Base-by-base conservation (phyloP, 2,888 invertebrate species). In the Sarcophaga subvicina region DNA sequence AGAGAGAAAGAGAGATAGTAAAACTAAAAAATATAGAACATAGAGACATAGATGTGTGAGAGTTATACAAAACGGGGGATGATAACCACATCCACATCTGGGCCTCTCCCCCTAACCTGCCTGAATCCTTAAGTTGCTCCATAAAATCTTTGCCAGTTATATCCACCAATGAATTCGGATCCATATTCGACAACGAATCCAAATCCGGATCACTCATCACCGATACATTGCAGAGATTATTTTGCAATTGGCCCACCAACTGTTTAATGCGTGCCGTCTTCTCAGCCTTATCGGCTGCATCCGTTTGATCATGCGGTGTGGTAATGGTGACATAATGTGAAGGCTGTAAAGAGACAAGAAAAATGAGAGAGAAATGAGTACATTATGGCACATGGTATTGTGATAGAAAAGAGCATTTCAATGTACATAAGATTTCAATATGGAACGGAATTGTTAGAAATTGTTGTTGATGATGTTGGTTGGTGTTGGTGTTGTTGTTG, bases 161-260 rank as follows among this genome's bases (percentile, higher is more conserved):
- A 91, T 98, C 97, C 83, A 96, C 96, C 90, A 98, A 94, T 88
- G 97, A 97, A 89, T 98, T 97, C 10, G 97, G 97, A 94, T 98
- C 97, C 97, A 98, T 98, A 91, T 98, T 97, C 85, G 97, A 97
- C 66, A 98, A 94, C 27, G 97, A 94, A 91, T 98, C 98, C 92
- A 98, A 94, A 91, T 98, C 98, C 88, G 96, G 96, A 86, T 97
- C 97, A 86, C 97, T 97, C 87, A 98, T 95, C 80, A 97, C 94
- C 8, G 97, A 97, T 90, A 98, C 97, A 92, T 97, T 97, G 90
- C 97, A 97, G 63, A 97, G 94, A 93, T 98, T 97, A 90, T 96
- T 96, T 91, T 97, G 96, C 84, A 97, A 94, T 89, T 96, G 95
- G 54, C 96, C 96, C n/a, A 97, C 96, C 70, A 97, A 93, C 89